Evolutionary conservation across 2,888 invertebrate genomes (phyloP).

Genomic region (Timandra comae): DNA sequence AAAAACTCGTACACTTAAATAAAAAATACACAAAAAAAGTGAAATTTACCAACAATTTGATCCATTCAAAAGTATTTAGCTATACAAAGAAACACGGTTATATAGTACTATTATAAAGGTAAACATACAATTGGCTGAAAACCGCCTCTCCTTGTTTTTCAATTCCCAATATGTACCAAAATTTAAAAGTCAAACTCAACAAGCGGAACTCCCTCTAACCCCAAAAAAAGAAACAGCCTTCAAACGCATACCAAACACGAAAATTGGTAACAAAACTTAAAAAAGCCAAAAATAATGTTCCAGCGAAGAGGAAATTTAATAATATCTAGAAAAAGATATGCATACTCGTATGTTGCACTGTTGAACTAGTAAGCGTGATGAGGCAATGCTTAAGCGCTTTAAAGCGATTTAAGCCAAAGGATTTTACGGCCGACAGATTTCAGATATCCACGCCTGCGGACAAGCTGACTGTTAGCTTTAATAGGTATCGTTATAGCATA

Average conservation of each 20-base stretch:
- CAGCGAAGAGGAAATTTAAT: constrained; percentile 36
- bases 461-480: constrained; percentile 34
- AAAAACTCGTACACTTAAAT: too few relatives aligned
- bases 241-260: neutral
- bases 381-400: constrained; percentile 60
- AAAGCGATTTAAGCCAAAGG: constrained; percentile 74
- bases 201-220: too few relatives aligned
- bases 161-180: too few relatives aligned
- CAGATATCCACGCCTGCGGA: constrained; percentile 63
- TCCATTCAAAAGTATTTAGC: too few relatives aligned
- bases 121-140: too few relatives aligned
- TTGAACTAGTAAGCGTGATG: constrained; percentile 39
- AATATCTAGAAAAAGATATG: constrained; percentile 39
- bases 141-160: too few relatives aligned
- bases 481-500: constrained; percentile 32
- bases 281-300: neutral
- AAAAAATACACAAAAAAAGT: too few relatives aligned
- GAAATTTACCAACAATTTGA: too few relatives aligned
- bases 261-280: neutral
- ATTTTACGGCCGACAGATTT: constrained; percentile 70
- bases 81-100: too few relatives aligned
- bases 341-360: constrained; percentile 27
- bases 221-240: too few relatives aligned
- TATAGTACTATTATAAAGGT: too few relatives aligned
- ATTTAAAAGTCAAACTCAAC: too few relatives aligned